Percentiles rank a stretch among this genome's conserved stretches.
These are phyloP conservation scores for Larimichthys polyactis DNA, from an alignment of 2,113 vertebrate species.

Conservation along the genomic window DNA sequence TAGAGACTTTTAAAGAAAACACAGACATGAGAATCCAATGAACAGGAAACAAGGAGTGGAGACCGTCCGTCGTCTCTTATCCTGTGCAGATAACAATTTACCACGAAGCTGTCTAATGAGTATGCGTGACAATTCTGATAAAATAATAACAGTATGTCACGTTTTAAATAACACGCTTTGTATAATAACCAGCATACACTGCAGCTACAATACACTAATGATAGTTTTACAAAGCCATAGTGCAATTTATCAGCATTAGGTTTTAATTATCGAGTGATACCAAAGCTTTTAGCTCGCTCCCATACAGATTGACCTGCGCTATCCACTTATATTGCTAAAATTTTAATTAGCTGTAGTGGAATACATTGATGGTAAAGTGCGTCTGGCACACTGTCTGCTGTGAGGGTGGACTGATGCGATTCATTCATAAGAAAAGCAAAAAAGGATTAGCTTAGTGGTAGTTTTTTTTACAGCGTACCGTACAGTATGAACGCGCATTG, in stretches of 20 bases:
- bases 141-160: neutral
- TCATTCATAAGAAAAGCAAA: neutral
- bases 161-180: constrained; percentile 3
- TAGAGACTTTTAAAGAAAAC: constrained; percentile 11
- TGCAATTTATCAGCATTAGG: constrained; percentile 11
- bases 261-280: constrained; percentile 32
- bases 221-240: neutral
- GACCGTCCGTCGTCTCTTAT: neutral
- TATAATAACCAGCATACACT: neutral
- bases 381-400: neutral
- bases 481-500: no score
- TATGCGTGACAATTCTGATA: neutral
- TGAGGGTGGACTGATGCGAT: neutral
- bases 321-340: constrained; percentile 10
- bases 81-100: neutral
- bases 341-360: constrained; percentile 14
- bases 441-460: neutral
- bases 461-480: neutral
- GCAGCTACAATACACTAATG: neutral
- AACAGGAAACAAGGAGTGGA: neutral
- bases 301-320: constrained; percentile 29
- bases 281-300: constrained; percentile 10
- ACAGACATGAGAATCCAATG: constrained; percentile 1
- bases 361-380: neutral
- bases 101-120: neutral